These are phyloP conservation scores for Parnassius glacialis DNA, from an alignment of 2,888 invertebrate genomes.

Conservation along the genomic window DNA sequence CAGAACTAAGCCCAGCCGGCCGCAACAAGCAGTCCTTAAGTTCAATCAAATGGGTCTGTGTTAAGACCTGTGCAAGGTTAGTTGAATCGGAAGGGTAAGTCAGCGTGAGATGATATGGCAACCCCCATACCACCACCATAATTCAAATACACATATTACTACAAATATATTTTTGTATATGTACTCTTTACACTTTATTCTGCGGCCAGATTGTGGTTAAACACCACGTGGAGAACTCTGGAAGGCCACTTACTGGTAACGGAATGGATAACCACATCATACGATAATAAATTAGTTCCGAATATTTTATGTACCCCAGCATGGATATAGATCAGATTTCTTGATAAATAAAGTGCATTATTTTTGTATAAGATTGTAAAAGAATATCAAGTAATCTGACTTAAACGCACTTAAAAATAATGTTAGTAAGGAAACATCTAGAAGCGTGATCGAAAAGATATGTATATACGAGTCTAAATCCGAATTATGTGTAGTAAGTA, in stretches of 20 bases:
- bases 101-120: conserved; percentile 75
- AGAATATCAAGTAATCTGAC: conserved; percentile 68
- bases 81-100: conserved; percentile 71
- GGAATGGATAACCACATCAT: conserved; percentile 40
- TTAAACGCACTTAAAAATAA: conserved; percentile 50
- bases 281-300: conserved; percentile 38
- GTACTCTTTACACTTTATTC: conserved; percentile 41
- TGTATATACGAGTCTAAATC: conserved; percentile 66
- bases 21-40: conserved; percentile 38
- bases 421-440: conserved; percentile 75
- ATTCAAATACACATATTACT: conserved; percentile 62
- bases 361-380: neutral
- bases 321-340: conserved; percentile 55
- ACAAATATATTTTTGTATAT: conserved; percentile 45
- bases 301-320: conserved; percentile 50
- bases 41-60: conserved; percentile 52
- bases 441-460: conserved; percentile 71
- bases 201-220: conserved; percentile 58
- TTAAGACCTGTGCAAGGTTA: conserved; percentile 78
- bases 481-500: conserved; percentile 33
- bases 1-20: conserved; percentile 24
- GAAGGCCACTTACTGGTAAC: conserved; percentile 69
- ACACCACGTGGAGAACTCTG: conserved; percentile 79
- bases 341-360: conserved; percentile 42
- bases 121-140: conserved; percentile 76